Percentiles rank a stretch among this genome's conserved stretches.
Conservation (phyloP, 2,113 vertebrate genomes). For the Rhinogobius similis region DNA sequence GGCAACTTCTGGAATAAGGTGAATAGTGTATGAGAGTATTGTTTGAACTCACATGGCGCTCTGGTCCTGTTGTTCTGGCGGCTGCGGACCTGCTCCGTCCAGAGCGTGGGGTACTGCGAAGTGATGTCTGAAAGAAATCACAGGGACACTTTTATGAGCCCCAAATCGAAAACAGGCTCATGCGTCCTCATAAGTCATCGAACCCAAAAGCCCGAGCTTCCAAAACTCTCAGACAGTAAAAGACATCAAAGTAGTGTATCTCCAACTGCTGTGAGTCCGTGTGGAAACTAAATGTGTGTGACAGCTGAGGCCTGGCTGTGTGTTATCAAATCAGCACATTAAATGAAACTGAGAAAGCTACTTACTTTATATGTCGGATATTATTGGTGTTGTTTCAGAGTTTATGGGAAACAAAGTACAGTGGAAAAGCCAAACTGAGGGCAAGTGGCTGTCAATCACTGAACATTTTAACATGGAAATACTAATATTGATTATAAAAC, state of each 20-base stretch:
- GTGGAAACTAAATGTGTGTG: conserved; percentile 22
- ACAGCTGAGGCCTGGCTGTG: conserved; percentile 21
- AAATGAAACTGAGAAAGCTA: conserved; percentile 4
- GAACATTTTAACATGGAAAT: not conserved
- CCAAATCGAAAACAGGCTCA: conserved; percentile 42
- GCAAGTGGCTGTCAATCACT: not conserved
- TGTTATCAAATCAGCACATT: conserved; percentile 19
- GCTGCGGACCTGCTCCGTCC: conserved; percentile 95
- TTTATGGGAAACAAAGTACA: not conserved
- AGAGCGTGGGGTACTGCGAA: conserved; percentile 91
- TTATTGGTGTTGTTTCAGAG: not conserved
- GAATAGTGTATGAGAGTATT: not conserved
- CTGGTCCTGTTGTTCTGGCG: conserved; percentile 93
- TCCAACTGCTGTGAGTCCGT: conserved; percentile 26
- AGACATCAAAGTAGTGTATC: conserved; percentile 46
- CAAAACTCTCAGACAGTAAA: conserved; percentile 55
- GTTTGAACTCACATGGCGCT: conserved; percentile 83
- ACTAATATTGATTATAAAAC: not conserved
- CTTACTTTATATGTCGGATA: conserved; percentile 7
- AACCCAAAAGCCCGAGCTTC: conserved; percentile 38
- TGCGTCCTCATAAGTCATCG: conserved; percentile 27
- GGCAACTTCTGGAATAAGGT: too few relatives aligned
- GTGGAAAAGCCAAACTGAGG: not conserved
- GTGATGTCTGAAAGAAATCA: conserved; percentile 83
- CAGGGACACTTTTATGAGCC: conserved; percentile 41